Evolutionary conservation across 1,140 invertebrate species (phyloP).

Genomic region (Eulimnadia texana): DNA sequence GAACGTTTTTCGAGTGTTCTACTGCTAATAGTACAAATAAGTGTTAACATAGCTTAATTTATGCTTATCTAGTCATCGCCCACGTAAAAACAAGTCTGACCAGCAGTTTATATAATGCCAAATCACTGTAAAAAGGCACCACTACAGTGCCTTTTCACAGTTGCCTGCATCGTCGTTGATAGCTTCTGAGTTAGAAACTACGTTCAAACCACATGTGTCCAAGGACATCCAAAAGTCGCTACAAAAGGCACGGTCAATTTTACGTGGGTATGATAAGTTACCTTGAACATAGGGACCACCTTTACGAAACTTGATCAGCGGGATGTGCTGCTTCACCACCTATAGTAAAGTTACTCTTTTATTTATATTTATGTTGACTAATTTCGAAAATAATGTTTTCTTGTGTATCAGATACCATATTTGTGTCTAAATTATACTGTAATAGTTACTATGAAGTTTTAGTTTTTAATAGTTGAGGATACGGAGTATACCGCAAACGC

Average conservation of each 20-base stretch:
- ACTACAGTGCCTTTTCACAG: no score
- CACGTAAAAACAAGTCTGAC: no score
- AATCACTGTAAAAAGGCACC: not conserved
- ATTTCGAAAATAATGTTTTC: no score
- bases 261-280: no score
- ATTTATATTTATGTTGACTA: not conserved
- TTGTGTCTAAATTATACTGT: no score
- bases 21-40: not conserved
- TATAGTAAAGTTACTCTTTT: not conserved
- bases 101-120: not conserved
- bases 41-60: no score
- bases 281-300: not conserved
- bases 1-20: not conserved
- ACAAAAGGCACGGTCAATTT: no score
- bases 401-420: no score
- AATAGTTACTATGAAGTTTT: no score
- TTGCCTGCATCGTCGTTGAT: no score
- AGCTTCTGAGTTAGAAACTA: not conserved
- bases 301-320: conserved; percentile 7
- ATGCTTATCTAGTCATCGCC: no score
- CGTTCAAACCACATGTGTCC: not conserved
- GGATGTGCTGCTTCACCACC: conserved; percentile 3
- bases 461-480: no score
- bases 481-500: not conserved
- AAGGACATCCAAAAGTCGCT: not conserved